phyloP scores from a whole-genome alignment of 2,797 vertebrate genomes.

The Gallirallus australis region DNA sequence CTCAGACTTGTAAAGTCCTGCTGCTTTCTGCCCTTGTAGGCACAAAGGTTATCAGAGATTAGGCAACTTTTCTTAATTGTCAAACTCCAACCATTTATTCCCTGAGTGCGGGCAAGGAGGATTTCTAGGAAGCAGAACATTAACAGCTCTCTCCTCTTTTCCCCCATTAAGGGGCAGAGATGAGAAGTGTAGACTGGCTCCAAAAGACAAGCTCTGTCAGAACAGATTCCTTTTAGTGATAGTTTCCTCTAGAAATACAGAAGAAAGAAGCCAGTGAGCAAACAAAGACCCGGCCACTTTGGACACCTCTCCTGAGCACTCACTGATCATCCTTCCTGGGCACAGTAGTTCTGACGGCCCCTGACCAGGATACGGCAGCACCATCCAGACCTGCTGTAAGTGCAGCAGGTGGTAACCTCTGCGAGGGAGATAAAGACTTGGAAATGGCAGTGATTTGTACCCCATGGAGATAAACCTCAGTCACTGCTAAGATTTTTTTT shows the following conservation, averaged over 20 bases:
- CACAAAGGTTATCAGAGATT: background rate
- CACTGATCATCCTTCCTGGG: background rate
- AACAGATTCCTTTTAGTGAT: background rate
- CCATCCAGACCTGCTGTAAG: conserved; percentile 18
- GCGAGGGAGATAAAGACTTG: conserved; percentile 51
- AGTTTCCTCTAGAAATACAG: background rate
- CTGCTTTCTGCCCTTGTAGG: conserved; percentile 47
- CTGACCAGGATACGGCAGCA: background rate
- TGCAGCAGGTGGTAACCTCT: conserved; percentile 43
- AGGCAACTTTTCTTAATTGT: background rate
- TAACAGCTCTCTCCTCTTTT: background rate
- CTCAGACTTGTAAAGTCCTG: conserved; percentile 26
- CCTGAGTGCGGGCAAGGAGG: background rate
- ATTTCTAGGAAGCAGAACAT: background rate
- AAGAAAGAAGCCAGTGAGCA: background rate
- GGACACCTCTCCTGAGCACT: background rate
- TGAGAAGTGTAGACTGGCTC: background rate
- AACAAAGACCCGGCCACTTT: background rate
- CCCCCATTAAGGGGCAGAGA: background rate
- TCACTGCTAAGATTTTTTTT: background rate
- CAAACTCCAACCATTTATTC: background rate
- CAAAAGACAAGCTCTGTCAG: background rate
- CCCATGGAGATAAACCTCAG: background rate
- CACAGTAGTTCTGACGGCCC: background rate
- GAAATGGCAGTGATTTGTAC: conserved; percentile 29